Percentiles rank a stretch among this genome's conserved stretches.
These are phyloP conservation scores for Gasterosteus nipponicus DNA, from an alignment of 2,113 vertebrate genomes.

Conservation along the genomic window DNA sequence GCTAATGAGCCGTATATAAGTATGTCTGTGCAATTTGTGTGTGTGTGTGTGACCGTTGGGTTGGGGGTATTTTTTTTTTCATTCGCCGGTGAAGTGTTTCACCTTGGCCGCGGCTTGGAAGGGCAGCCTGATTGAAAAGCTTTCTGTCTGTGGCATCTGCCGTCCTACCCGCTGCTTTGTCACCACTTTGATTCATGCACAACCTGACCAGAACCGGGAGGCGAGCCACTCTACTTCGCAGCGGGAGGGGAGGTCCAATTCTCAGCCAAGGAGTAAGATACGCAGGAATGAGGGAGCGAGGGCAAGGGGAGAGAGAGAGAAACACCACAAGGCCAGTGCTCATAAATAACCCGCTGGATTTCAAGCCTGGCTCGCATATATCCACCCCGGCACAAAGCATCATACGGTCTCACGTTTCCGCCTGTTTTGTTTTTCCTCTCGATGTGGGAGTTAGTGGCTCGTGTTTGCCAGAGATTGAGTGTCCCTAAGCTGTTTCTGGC, in stretches of 20 bases:
- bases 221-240: conserved; percentile 69
- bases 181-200: conserved; percentile 84
- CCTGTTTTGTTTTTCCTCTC: conserved; percentile 56
- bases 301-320: background rate
- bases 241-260: conserved; percentile 69
- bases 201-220: conserved; percentile 73
- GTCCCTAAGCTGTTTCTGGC: conserved; percentile 68
- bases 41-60: conserved; percentile 40
- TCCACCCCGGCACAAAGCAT: conserved; percentile 41
- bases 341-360: conserved; percentile 56
- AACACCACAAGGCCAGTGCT: conserved; percentile 25
- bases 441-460: conserved; percentile 41
- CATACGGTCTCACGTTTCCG: conserved; percentile 38
- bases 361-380: conserved; percentile 22
- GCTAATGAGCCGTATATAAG: conserved; percentile 78
- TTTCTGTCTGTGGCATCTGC: conserved; percentile 84
- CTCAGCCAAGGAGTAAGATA: conserved; percentile 63
- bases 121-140: conserved; percentile 87
- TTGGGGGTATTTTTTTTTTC: conserved; percentile 40
- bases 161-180: conserved; percentile 83
- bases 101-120: conserved; percentile 83
- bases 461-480: conserved; percentile 58
- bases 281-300: conserved; percentile 36
- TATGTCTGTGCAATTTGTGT: conserved; percentile 36
- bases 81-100: conserved; percentile 73